These are phyloP conservation scores for Ptiloglossa arizonensis DNA, from an alignment of 1,140 invertebrate genomes.

Conservation along the genomic window DNA sequence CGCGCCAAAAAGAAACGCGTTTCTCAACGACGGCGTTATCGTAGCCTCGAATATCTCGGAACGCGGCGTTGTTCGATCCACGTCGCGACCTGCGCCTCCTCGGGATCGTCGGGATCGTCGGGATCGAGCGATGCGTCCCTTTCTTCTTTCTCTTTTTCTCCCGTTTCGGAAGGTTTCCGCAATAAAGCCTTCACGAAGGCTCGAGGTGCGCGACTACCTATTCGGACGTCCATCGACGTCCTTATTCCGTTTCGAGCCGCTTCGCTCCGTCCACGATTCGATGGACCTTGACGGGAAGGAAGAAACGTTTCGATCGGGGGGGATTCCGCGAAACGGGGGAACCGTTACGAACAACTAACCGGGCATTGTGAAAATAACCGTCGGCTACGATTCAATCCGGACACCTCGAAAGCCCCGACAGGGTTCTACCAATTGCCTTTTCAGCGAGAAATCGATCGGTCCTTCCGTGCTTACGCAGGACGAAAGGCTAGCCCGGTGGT, in stretches of 20 bases:
- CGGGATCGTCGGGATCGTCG: no score
- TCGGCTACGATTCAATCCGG: slow-evolving; percentile 7
- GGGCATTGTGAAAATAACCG: neutral
- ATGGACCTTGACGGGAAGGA: neutral
- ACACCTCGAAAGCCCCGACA: neutral
- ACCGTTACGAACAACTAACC: neutral
- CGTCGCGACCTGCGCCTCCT: no score
- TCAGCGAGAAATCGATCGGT: slow-evolving; percentile 52
- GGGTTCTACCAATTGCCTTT: slow-evolving; percentile 24
- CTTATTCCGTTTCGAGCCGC: neutral
- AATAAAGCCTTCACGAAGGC: neutral
- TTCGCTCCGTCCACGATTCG: no score
- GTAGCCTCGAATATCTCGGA: slow-evolving; percentile 10
- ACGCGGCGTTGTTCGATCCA: slow-evolving; percentile 8
- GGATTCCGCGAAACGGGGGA: neutral
- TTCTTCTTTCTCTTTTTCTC: neutral
- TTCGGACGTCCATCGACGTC: no score
- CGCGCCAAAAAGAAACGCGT: slow-evolving; percentile 33
- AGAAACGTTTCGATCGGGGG: neutral
- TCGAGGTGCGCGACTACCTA: neutral
- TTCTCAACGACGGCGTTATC: slow-evolving; percentile 25
- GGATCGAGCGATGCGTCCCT: neutral
- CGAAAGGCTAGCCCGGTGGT: slow-evolving; percentile 49
- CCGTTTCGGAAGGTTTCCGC: no score
- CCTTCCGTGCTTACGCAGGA: slow-evolving; percentile 30